A percentile compares a stretch with the other conserved stretches of the same genome.
Conservation (phyloP, 1,140 invertebrate genomes). For the Bombus superbus region DNA sequence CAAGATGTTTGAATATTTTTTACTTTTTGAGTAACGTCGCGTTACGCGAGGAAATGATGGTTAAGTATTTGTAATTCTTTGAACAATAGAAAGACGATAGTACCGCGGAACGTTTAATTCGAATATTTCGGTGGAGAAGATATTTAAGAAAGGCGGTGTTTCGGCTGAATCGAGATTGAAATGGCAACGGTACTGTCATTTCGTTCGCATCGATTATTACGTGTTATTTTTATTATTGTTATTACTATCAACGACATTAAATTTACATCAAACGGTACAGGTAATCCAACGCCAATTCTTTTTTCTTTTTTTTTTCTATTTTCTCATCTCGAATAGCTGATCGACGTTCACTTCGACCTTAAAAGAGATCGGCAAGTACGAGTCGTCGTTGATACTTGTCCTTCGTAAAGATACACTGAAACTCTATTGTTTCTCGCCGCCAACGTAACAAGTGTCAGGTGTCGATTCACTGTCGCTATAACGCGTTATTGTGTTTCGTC, state of each 20-base stretch:
- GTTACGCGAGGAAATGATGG: not conserved
- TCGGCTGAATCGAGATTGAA: too few species aligned
- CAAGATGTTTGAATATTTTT: too few species aligned
- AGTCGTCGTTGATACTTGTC: conserved; percentile 34
- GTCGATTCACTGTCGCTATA: conserved; percentile 33
- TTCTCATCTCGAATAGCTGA: not conserved
- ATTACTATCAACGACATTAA: too few species aligned
- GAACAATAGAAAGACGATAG: too few species aligned
- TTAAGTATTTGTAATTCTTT: too few species aligned
- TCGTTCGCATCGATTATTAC: too few species aligned
- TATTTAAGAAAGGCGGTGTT: too few species aligned
- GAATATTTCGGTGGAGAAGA: too few species aligned
- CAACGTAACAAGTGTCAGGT: conserved; percentile 47
- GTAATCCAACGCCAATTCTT: not conserved
- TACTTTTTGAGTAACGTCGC: too few species aligned
- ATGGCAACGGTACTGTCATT: too few species aligned
- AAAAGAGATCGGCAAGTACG: not conserved
- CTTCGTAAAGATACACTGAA: conserved; percentile 6
- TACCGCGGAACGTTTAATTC: too few species aligned
- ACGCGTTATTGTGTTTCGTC: conserved; percentile 37
- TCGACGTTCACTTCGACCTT: not conserved
- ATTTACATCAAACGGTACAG: not conserved
- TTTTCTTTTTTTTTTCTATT: not conserved
- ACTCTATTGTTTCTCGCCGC: conserved; percentile 27
- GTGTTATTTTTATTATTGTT: too few species aligned